These are phyloP conservation scores for Microctonus aethiopoides DNA, from an alignment of 2,888 invertebrate species.

Conservation along the genomic window DNA sequence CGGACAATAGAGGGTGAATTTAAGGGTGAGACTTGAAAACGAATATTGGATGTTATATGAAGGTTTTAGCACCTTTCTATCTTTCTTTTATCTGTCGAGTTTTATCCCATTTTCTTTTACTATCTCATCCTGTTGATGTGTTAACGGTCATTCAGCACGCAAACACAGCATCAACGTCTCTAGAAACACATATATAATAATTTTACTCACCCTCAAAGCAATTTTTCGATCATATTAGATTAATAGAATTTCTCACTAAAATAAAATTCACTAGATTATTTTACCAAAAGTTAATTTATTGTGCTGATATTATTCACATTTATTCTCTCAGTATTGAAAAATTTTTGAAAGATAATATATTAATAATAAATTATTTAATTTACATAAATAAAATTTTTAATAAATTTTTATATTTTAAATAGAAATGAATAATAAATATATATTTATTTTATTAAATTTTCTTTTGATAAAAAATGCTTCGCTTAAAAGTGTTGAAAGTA, in stretches of 20 bases:
- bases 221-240: neutral
- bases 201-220: constrained; percentile 2
- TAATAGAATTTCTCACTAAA: neutral
- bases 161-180: constrained; percentile 54
- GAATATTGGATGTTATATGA: constrained; percentile 59
- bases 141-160: constrained; percentile 60
- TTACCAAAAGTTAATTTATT: neutral
- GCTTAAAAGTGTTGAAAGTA: too few relatives aligned
- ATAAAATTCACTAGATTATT: neutral
- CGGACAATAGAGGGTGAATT: constrained; percentile 45
- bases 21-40: constrained; percentile 39
- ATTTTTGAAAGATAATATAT: too few relatives aligned
- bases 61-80: neutral
- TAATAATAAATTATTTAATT: too few relatives aligned
- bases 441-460: too few relatives aligned
- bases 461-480: too few relatives aligned
- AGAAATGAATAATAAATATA: too few relatives aligned
- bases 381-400: too few relatives aligned
- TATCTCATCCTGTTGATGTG: constrained; percentile 45
- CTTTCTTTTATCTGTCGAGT: neutral
- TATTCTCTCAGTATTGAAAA: too few relatives aligned
- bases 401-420: too few relatives aligned
- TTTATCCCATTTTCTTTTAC: neutral
- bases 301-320: too few relatives aligned
- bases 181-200: neutral